Conservation (phyloP, 2,797 vertebrate species). For the Micropoecilia bifurca region DNA sequence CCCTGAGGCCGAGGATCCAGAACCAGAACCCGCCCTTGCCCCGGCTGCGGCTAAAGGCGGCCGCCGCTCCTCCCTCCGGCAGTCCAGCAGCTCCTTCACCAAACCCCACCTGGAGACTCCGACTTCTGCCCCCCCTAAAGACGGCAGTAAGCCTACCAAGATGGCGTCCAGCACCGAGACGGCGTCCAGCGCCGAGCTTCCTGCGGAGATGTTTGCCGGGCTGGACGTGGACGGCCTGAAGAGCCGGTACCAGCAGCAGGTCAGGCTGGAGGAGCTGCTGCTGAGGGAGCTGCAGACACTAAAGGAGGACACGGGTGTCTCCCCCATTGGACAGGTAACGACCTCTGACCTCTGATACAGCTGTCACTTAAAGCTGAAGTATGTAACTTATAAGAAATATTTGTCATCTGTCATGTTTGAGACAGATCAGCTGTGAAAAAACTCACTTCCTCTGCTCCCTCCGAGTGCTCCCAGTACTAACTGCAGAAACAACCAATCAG, state of each 20-base stretch:
- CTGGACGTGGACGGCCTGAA: conserved; percentile 89
- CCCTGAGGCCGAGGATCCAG: conserved; percentile 84
- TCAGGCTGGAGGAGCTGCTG: conserved; percentile 85
- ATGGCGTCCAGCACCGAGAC: conserved; percentile 21
- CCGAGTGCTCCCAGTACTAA: neutral
- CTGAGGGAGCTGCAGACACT: conserved; percentile 71
- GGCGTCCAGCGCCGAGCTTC: conserved; percentile 49
- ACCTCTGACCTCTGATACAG: neutral
- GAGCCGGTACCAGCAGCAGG: conserved; percentile 81
- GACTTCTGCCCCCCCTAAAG: conserved; percentile 81
- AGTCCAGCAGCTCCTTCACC: conserved; percentile 89
- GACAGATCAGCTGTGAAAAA: neutral
- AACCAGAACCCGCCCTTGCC: conserved; percentile 29
- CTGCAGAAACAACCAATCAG: neutral
- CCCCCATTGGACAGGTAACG: conserved; percentile 80
- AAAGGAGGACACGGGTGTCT: conserved; percentile 50
- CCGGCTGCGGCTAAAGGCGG: conserved; percentile 37
- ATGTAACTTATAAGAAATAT: no score
- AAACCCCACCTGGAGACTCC: conserved; percentile 92
- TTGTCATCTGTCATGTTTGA: neutral
- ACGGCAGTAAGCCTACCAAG: conserved; percentile 51
- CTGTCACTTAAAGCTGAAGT: neutral
- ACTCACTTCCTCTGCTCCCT: neutral
- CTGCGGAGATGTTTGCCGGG: conserved; percentile 86
- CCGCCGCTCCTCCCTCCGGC: conserved; percentile 89